phyloP scores from a whole-genome alignment of 1,140 invertebrate species.

The Carcinoscorpius rotundicauda region DNA sequence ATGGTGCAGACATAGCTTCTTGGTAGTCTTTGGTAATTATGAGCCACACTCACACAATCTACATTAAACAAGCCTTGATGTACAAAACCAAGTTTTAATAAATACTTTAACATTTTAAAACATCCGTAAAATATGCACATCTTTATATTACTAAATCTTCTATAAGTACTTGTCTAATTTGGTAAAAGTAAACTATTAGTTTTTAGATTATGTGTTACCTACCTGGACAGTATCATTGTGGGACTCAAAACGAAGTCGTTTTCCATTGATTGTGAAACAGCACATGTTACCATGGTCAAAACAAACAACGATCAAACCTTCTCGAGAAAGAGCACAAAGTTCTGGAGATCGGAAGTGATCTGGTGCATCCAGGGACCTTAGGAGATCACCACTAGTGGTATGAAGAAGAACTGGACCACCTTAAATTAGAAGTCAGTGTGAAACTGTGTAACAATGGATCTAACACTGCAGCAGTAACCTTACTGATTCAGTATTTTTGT shows the following conservation, averaged over 20 bases:
- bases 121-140: too few relatives aligned
- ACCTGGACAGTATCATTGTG: conserved; percentile 94
- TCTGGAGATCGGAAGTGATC: conserved; percentile 63
- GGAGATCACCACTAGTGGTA: conserved; percentile 94
- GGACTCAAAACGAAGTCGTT: conserved; percentile 68
- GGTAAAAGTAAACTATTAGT: conserved; percentile 8
- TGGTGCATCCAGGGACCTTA: conserved; percentile 75
- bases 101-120: too few relatives aligned
- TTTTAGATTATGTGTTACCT: neutral
- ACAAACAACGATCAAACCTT: conserved; percentile 90
- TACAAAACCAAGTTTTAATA: too few relatives aligned
- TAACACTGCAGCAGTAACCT: too few relatives aligned
- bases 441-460: too few relatives aligned
- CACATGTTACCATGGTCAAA: conserved; percentile 85
- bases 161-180: neutral
- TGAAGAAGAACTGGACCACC: conserved; percentile 93
- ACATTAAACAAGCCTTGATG: too few relatives aligned
- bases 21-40: too few relatives aligned
- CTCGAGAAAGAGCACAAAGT: conserved; percentile 82
- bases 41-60: too few relatives aligned
- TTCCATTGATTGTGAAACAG: conserved; percentile 84
- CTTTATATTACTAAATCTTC: neutral
- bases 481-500: too few relatives aligned
- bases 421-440: conserved; percentile 29
- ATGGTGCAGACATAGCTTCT: too few relatives aligned